These are phyloP conservation scores for Prolemur simus DNA, from an alignment of 2,113 vertebrate species.

Conservation along the genomic window DNA sequence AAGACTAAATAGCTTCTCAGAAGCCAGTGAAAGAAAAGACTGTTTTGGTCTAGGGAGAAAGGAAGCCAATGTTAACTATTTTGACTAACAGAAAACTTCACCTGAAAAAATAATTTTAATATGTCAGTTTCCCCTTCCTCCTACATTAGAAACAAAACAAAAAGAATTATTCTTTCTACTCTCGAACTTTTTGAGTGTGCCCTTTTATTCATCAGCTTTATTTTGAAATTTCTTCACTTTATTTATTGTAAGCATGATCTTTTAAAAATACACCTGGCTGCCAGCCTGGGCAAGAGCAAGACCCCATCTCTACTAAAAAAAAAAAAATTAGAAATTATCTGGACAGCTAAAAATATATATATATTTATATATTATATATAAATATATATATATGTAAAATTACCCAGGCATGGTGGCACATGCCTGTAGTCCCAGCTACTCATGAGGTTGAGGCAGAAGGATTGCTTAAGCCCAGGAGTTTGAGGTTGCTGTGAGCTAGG, in stretches of 20 bases:
- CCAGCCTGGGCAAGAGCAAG: too few species aligned
- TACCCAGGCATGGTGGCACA: too few species aligned
- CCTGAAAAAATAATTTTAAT: slow-evolving; percentile 55
- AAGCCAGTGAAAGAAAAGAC: slow-evolving; percentile 54
- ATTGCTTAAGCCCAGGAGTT: too few species aligned
- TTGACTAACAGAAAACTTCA: slow-evolving; percentile 30
- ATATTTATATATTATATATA: too few species aligned
- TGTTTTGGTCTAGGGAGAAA: slow-evolving; percentile 38
- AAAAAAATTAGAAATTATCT: too few species aligned
- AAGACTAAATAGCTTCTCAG: slow-evolving; percentile 76
- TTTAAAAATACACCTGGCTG: neutral
- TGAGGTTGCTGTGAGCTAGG: too few species aligned
- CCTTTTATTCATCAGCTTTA: slow-evolving; percentile 55
- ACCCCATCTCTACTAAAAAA: too few species aligned
- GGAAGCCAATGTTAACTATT: neutral
- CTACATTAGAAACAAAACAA: slow-evolving; percentile 16
- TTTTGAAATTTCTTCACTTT: neutral
- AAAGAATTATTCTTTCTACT: slow-evolving; percentile 34
- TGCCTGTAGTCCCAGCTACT: too few species aligned
- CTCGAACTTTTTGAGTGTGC: slow-evolving; percentile 72
- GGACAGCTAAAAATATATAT: too few species aligned
- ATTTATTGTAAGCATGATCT: slow-evolving; percentile 56
- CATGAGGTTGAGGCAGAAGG: too few species aligned
- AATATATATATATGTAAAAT: too few species aligned
- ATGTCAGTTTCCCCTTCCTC: neutral